Base-by-base conservation (phyloP, 2,888 invertebrate genomes). In the Tiliacea citrago region DNA sequence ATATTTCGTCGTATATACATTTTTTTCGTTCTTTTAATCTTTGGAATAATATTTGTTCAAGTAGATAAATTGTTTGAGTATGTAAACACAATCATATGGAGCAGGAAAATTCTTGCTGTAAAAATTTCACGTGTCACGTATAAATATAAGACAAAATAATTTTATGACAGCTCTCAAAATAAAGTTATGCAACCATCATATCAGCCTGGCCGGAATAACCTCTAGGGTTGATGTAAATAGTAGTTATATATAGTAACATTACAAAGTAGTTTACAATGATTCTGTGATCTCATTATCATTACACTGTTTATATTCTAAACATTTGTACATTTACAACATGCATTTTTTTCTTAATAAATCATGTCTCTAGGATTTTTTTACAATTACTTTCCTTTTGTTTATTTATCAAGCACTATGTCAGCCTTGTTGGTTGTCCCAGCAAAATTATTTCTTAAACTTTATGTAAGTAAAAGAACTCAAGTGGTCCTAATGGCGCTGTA, bases 211-310 rank as follows among this genome's bases (percentile, higher is more conserved):
- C 29, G 21, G 12, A 60, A 4, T 45, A 49, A 71, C 70, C 35
- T 73, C 45, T 53, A 24, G 5, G 42, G n/a, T 42, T 16, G 12
- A 58, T 45, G 39, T 74, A 68, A 70, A 82, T 57, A 61, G 18
- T 29, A 49, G 18, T 53, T 81, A 18, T 16, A 42, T 3, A 75
- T 62, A 58, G 65, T 57, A 29, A 49, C 10, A 2, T 47, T 13
- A 82, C 53, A 72, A 60, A 57, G 57, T 60, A 61, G 57, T 67
- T 68, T 12, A 68, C 35, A 68, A 45, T 57, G 53, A 21, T 42
- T 47, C 49, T 49, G 29, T 77, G 29, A 51, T 82, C 29, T 63
- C 29, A 58, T 51, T n/a, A 57, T 63, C 16, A 58, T 71, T n/a
- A 55, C 5, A 58, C 2, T 55, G 42, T 77, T 49, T 45, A 35